Percentiles rank a stretch among this genome's conserved stretches.
phyloP scores from a whole-genome alignment of 2,797 vertebrate genomes.

The Phoebastria nigripes region DNA sequence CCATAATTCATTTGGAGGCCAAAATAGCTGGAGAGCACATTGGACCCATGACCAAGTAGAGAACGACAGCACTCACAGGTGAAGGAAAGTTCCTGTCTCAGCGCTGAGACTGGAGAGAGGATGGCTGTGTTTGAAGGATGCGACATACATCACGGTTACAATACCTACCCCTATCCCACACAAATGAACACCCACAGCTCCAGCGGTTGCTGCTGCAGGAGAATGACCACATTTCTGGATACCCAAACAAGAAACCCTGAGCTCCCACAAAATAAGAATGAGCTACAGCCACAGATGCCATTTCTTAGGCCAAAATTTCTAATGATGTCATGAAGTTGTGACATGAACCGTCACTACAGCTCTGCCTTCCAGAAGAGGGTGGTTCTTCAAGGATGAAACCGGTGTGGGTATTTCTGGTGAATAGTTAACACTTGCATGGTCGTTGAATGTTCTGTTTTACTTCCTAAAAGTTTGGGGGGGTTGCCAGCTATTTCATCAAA shows the following conservation, averaged over 20 bases:
- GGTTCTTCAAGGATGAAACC: neutral
- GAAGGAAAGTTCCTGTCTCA: neutral
- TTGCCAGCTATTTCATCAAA: neutral
- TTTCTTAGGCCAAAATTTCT: neutral
- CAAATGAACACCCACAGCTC: neutral
- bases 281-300: neutral
- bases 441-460: neutral
- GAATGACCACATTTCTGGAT: neutral
- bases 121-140: neutral
- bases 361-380: neutral
- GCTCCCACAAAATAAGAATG: neutral
- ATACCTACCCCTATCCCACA: neutral
- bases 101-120: neutral
- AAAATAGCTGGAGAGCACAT: neutral
- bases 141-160: accelerated
- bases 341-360: neutral
- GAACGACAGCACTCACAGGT: neutral
- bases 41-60: neutral
- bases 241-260: neutral
- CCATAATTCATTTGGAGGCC: neutral
- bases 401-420: neutral
- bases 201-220: neutral
- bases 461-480: neutral
- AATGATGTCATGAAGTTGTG: neutral
- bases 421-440: neutral